phyloP scores from a whole-genome alignment of 2,113 vertebrate species.

The Etia nguti region DNA sequence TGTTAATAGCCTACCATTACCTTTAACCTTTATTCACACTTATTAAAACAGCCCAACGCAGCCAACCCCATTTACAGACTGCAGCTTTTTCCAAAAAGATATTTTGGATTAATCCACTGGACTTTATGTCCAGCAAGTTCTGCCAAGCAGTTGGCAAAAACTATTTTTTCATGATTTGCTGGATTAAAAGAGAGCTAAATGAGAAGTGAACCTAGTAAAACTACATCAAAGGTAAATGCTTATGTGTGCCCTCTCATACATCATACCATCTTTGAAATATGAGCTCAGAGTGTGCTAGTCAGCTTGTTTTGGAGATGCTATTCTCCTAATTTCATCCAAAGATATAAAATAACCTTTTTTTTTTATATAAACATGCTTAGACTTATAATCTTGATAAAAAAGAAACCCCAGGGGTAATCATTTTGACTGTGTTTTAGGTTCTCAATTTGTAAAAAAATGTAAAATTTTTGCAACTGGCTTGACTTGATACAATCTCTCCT shows the following conservation, averaged over 20 bases:
- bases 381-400: background rate
- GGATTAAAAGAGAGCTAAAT: background rate
- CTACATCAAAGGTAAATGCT: background rate
- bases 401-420: too few species aligned
- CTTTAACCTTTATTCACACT: background rate
- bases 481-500: background rate
- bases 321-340: background rate
- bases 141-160: background rate
- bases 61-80: background rate
- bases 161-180: background rate
- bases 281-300: background rate
- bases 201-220: background rate
- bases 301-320: background rate
- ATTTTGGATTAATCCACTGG: background rate
- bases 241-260: background rate
- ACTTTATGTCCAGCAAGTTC: background rate
- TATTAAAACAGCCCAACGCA: background rate
- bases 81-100: background rate
- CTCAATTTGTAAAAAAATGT: background rate
- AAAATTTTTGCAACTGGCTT: background rate
- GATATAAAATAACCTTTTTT: background rate
- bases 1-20: background rate
- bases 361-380: background rate
- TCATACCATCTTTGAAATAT: background rate
- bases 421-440: background rate